phyloP scores from a whole-genome alignment of 2,888 invertebrate species.

The Aromia moschata region DNA sequence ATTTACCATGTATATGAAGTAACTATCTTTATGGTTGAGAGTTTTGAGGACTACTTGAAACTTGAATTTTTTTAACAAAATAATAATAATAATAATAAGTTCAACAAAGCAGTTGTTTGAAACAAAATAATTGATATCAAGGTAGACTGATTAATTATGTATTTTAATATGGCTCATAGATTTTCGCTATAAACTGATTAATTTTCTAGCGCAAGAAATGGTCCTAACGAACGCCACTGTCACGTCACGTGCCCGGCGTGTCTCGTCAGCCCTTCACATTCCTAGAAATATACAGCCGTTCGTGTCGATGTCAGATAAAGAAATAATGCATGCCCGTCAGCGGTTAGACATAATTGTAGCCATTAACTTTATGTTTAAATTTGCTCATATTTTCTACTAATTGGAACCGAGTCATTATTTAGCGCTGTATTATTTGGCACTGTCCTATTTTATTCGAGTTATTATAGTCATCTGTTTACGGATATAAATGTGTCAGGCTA shows the following conservation, averaged over 20 bases:
- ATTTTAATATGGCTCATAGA: neutral
- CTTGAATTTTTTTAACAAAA: too few species aligned
- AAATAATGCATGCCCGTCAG: slow-evolving; percentile 21
- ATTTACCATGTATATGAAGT: too few species aligned
- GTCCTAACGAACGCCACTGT: slow-evolving; percentile 1
- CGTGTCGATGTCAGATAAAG: slow-evolving; percentile 38
- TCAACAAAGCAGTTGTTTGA: neutral
- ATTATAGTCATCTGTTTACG: too few species aligned
- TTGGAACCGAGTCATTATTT: slow-evolving; percentile 1
- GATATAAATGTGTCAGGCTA: too few species aligned
- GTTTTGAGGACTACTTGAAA: too few species aligned
- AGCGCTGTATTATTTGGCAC: too few species aligned
- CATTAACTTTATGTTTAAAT: slow-evolving; percentile 16
- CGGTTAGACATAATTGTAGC: slow-evolving; percentile 23
- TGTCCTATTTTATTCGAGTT: too few species aligned
- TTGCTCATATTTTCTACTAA: slow-evolving; percentile 7
- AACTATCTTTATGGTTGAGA: too few species aligned
- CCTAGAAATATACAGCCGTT: slow-evolving; percentile 32
- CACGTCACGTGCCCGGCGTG: slow-evolving; percentile 5
- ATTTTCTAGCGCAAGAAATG: neutral
- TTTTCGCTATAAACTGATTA: neutral
- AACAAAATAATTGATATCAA: neutral
- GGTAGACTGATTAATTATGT: neutral
- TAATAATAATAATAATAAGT: neutral
- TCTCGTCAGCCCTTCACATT: slow-evolving; percentile 19